A percentile compares a stretch with the other conserved stretches of the same genome.
Evolutionary conservation across 2,113 vertebrate genomes (phyloP).

Genomic region (Petroica traversi): DNA sequence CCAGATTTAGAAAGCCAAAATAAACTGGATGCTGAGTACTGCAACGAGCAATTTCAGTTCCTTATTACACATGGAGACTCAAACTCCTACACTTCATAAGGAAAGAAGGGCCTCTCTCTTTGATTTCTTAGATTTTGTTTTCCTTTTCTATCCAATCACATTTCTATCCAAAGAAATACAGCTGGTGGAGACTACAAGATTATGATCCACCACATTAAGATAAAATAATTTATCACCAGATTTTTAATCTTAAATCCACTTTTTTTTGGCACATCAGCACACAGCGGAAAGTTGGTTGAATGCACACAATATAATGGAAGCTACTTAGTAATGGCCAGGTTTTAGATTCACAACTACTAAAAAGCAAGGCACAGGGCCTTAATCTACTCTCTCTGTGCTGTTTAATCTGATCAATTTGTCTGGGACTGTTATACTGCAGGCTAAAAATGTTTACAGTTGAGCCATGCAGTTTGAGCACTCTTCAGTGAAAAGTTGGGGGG

Average conservation of each 20-base stretch:
- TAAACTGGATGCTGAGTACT: not conserved
- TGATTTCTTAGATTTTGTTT: not conserved
- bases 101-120: not conserved
- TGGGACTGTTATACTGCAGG: not conserved
- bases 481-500: rapidly evolving
- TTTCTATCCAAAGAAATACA: not conserved
- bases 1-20: not conserved
- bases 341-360: not conserved
- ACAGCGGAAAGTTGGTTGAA: not conserved
- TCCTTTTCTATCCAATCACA: not conserved
- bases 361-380: not conserved
- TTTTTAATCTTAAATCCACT: not conserved
- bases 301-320: not conserved
- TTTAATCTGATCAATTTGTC: not conserved
- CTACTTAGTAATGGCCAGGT: not conserved
- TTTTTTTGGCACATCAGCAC: not conserved
- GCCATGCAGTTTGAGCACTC: not conserved
- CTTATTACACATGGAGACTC: not conserved
- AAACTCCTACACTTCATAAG: not conserved
- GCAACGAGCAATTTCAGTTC: constrained; percentile 17
- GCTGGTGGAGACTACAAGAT: not conserved
- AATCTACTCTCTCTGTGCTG: not conserved
- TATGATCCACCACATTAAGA: not conserved
- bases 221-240: not conserved
- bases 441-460: not conserved